Evolutionary conservation across 2,888 invertebrate genomes (phyloP).

Genomic region (Apodemia mormo): DNA sequence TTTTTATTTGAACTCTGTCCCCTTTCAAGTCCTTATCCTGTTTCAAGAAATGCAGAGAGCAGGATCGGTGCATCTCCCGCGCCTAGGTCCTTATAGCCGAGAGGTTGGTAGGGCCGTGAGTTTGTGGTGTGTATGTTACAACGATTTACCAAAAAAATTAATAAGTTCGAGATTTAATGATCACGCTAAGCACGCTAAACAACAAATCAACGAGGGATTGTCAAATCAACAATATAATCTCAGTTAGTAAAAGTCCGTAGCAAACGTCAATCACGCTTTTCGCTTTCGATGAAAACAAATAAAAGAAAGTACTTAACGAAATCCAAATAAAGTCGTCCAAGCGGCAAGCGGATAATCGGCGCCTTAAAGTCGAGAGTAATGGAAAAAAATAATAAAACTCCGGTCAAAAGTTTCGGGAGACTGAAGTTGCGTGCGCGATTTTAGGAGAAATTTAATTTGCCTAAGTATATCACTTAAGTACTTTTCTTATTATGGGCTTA

Average conservation of each 20-base stretch:
- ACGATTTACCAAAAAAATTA: too few relatives aligned
- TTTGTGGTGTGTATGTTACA: too few relatives aligned
- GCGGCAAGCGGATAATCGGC: not conserved
- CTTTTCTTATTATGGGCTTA: constrained; percentile 52
- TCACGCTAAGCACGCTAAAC: too few relatives aligned
- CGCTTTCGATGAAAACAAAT: not conserved
- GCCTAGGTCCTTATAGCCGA: too few relatives aligned
- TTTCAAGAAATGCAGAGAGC: too few relatives aligned
- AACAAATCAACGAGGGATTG: not conserved
- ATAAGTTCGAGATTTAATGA: too few relatives aligned
- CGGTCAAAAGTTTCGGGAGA: not conserved
- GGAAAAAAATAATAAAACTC: not conserved
- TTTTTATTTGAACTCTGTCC: too few relatives aligned
- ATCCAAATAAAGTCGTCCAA: not conserved
- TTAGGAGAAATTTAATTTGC: constrained; percentile 46
- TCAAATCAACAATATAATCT: not conserved
- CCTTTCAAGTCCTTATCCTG: too few relatives aligned
- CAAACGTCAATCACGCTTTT: constrained; percentile 1
- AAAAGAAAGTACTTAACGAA: not conserved
- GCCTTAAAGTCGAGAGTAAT: not conserved
- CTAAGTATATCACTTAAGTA: constrained; percentile 50
- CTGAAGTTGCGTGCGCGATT: not conserved
- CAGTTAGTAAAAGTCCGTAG: too few relatives aligned
- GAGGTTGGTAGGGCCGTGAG: too few relatives aligned
- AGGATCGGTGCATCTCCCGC: too few relatives aligned